Percentiles rank a stretch among this genome's conserved stretches.
These are phyloP conservation scores for Rotaria socialis DNA, from an alignment of 2,888 invertebrate species.

Conservation along the genomic window DNA sequence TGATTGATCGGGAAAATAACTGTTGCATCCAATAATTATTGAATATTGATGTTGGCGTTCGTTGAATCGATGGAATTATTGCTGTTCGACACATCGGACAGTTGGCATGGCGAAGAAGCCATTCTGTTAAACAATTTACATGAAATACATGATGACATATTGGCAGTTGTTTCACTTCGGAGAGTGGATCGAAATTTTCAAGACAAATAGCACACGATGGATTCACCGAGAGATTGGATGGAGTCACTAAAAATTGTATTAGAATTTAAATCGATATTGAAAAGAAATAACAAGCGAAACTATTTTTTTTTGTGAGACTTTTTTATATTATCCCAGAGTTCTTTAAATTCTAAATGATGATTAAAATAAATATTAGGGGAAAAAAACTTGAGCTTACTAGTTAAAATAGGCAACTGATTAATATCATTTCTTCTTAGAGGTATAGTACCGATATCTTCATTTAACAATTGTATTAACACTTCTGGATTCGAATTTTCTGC, in stretches of 20 bases:
- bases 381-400: neutral
- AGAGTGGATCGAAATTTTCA: neutral
- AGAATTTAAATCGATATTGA: too few species aligned
- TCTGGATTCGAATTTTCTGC: neutral
- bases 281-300: too few species aligned
- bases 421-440: neutral
- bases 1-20: neutral
- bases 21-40: neutral
- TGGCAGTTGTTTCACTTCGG: neutral
- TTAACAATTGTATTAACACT: neutral
- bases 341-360: too few species aligned
- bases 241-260: neutral
- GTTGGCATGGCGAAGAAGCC: slow-evolving; percentile 1
- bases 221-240: neutral
- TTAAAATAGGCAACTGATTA: neutral
- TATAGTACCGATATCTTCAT: neutral
- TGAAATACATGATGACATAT: slow-evolving; percentile 30
- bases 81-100: slow-evolving; percentile 19
- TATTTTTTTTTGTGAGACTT: neutral
- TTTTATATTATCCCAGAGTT: neutral
- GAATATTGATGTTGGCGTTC: neutral
- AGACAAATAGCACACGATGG: slow-evolving; percentile 28
- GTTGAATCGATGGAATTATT: neutral
- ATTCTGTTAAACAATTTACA: slow-evolving; percentile 23
- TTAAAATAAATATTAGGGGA: neutral